Evolutionary conservation across 1,140 invertebrate genomes (phyloP).

Genomic region (Pachypsylla venusta): DNA sequence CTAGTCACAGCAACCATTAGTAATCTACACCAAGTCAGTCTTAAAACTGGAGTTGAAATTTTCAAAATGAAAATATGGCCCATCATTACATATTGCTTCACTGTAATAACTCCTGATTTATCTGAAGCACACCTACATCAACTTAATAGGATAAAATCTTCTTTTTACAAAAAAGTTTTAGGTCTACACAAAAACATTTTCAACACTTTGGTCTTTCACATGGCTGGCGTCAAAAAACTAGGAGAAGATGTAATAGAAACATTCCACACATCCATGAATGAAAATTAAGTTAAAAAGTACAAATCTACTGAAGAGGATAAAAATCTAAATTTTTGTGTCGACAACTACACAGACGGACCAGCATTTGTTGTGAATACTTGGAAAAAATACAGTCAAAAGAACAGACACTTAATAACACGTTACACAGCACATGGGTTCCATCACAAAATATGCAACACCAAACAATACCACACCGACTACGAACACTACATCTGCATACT

Average conservation of each 20-base stretch:
- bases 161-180: not conserved
- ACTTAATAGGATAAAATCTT: not conserved
- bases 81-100: not conserved
- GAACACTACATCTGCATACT: not conserved
- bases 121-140: not conserved
- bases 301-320: not conserved
- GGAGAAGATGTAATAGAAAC: not conserved
- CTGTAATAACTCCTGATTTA: not conserved
- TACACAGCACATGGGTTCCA: not conserved
- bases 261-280: not conserved
- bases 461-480: not conserved
- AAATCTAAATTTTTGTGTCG: not conserved
- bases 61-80: conserved; percentile 2
- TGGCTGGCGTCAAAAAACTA: not conserved
- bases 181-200: not conserved
- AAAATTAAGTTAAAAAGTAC: not conserved
- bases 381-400: not conserved
- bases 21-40: not conserved
- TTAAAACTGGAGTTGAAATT: not conserved
- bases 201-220: not conserved
- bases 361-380: not conserved
- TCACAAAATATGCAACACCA: not conserved
- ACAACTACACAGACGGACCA: not conserved
- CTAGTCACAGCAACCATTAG: not conserved
- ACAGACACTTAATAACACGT: not conserved